Conservation (phyloP, 2,797 vertebrate genomes). For the Sebastes nivosus region DNA sequence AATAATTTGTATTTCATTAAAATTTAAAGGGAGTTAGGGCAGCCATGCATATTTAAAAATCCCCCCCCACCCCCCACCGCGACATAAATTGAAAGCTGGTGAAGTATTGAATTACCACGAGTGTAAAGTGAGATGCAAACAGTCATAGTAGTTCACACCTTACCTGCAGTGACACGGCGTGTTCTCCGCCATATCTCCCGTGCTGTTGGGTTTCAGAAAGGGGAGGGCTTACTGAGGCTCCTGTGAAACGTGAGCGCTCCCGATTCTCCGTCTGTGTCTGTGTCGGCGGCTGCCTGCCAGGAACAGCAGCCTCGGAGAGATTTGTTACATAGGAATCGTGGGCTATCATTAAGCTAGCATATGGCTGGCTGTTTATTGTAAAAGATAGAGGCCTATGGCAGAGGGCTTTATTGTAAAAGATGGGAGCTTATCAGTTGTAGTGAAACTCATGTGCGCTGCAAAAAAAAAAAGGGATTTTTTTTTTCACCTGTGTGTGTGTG, state of each 20-base stretch:
- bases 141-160: slow-evolving; percentile 59
- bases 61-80: accelerated
- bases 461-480: slow-evolving; percentile 11
- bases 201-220: slow-evolving; percentile 34
- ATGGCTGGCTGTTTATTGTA: slow-evolving; percentile 56
- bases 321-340: slow-evolving; percentile 64
- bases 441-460: slow-evolving; percentile 5
- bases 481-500: slow-evolving; percentile 31
- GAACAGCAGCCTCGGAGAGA: slow-evolving; percentile 50
- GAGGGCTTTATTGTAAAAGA: slow-evolving; percentile 37
- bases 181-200: slow-evolving; percentile 23
- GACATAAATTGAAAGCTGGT: slow-evolving; percentile 49
- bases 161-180: slow-evolving; percentile 36
- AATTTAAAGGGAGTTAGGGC: slow-evolving; percentile 54
- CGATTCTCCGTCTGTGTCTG: slow-evolving; percentile 40
- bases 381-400: slow-evolving; percentile 38
- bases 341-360: slow-evolving; percentile 59
- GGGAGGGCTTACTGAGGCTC: slow-evolving; percentile 14
- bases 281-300: slow-evolving; percentile 52
- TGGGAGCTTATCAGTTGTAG: slow-evolving; percentile 15
- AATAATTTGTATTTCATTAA: slow-evolving; percentile 78
- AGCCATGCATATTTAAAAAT: slow-evolving; percentile 62
- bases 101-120: slow-evolving; percentile 49
- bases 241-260: slow-evolving; percentile 56
- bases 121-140: slow-evolving; percentile 45